Evolutionary conservation across 2,888 invertebrate species (phyloP), one percentile per base, ranked within the genome.

Genomic region (Palloptera scutellata): DNA sequence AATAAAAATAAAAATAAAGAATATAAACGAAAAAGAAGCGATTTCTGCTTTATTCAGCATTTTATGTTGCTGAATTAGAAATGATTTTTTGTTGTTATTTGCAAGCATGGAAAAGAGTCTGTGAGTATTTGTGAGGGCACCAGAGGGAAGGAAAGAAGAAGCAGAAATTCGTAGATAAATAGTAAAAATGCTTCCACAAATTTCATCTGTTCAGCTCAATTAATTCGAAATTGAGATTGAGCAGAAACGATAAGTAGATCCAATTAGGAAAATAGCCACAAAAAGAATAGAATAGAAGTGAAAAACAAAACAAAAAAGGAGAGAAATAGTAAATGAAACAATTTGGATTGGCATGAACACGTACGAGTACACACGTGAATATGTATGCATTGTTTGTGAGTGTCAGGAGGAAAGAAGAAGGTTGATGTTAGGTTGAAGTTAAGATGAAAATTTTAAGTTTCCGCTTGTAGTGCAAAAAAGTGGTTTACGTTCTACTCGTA

Each of bases 191-290:
- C 61, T 48, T 48, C 19, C 61, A 64, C 64, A 68, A 64, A 64
- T 57, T 64, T 68, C 64, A 68, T 68, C 68, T 68, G 68, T 68
- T 66, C 66, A 68, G 66, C 71, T 68, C 68, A 72, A 72, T 74
- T 73, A 71, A 72, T 72, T 62, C 63, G 66, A 72, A 73, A 73
- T 71, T 72, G 70, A 73, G 74, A 72, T 75, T 70, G 70, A 72
- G 63, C 66, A 61, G 66, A 71, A 61, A 58, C 64, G 72, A 75
- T 73, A 75, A 72, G 72, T 69, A 69, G 71, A 72, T 70, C 73
- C 74, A 75, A 75, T 75, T 75, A 75, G 72, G 64, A 61, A 57
- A 61, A 30, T 6, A 55, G 40, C 17, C 48, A 55, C 60, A 64
- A 55, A 57, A 57, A 41, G 9, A 58, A 19, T 20, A 13, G 43